These are phyloP conservation scores for Gambusia yucatana DNA, from an alignment of 2,797 vertebrate genomes.

Conservation along the genomic window DNA sequence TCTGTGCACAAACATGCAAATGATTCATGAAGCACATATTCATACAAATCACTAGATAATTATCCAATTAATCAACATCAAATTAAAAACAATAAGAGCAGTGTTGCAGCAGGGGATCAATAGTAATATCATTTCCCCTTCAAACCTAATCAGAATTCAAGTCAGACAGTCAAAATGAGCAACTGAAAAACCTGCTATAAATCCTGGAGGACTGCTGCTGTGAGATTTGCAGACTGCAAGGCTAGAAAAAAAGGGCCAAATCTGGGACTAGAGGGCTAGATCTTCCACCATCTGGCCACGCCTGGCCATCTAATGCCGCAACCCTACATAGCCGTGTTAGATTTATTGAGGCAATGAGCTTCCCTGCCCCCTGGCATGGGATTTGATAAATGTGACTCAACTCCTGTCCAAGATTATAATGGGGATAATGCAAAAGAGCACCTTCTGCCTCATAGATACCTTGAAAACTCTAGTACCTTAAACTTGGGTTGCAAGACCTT, in stretches of 20 bases:
- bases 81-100: conserved; percentile 9
- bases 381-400: conserved; percentile 80
- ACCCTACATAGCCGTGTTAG: conserved; percentile 70
- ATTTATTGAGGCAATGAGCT: conserved; percentile 81
- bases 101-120: conserved; percentile 32
- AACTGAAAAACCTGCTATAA: conserved; percentile 52
- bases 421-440: conserved; percentile 78
- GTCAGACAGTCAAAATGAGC: conserved; percentile 46
- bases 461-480: conserved; percentile 18
- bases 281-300: conserved; percentile 76
- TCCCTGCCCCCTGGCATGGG: conserved; percentile 72
- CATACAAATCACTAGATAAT: conserved; percentile 24
- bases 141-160: conserved; percentile 48
- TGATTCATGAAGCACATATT: conserved; percentile 8
- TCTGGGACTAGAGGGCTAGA: conserved; percentile 62
- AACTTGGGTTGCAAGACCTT: conserved; percentile 8
- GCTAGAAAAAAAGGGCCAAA: conserved; percentile 55
- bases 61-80: conserved; percentile 31
- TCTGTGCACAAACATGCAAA: conserved; percentile 3
- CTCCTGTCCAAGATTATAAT: conserved; percentile 77
- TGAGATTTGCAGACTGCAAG: conserved; percentile 47
- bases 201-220: conserved; percentile 42
- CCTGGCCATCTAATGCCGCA: conserved; percentile 62
- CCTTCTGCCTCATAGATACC: conserved; percentile 62
- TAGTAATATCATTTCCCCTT: conserved; percentile 37